These are phyloP conservation scores for Schizopygopsis malacanthus DNA, from an alignment of 2,797 vertebrate genomes.

Conservation along the genomic window DNA sequence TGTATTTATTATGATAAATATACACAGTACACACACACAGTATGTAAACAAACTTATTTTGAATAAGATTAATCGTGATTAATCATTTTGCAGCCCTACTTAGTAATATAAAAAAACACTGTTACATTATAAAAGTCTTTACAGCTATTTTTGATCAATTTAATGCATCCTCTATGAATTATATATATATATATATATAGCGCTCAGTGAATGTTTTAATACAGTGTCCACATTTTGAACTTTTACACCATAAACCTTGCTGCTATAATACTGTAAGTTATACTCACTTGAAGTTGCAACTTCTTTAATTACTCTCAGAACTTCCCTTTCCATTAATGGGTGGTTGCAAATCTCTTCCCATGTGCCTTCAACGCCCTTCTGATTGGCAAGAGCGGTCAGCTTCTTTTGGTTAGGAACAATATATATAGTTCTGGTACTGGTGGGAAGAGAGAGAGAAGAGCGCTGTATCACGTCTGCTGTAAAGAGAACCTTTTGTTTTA, in stretches of 20 bases:
- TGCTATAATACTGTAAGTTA: not conserved
- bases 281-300: constrained; percentile 90
- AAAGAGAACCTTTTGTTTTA: constrained; percentile 3
- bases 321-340: constrained; percentile 89
- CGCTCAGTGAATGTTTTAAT: too few relatives aligned
- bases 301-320: constrained; percentile 90
- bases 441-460: constrained; percentile 28
- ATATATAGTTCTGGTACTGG: constrained; percentile 96
- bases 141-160: too few relatives aligned
- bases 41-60: too few relatives aligned
- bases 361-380: constrained; percentile 83
- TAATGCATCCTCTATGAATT: too few relatives aligned
- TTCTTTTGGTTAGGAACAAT: constrained; percentile 98
- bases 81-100: too few relatives aligned
- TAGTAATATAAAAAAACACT: too few relatives aligned
- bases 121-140: too few relatives aligned
- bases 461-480: not conserved
- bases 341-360: constrained; percentile 96
- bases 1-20: too few relatives aligned
- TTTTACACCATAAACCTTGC: not conserved
- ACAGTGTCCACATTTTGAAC: not conserved
- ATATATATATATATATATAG: too few relatives aligned
- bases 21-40: too few relatives aligned
- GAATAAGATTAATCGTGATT: too few relatives aligned
- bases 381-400: constrained; percentile 85